These are phyloP conservation scores for Drosophila parthenogenetica DNA, from an alignment of 2,888 invertebrate species.

Conservation along the genomic window DNA sequence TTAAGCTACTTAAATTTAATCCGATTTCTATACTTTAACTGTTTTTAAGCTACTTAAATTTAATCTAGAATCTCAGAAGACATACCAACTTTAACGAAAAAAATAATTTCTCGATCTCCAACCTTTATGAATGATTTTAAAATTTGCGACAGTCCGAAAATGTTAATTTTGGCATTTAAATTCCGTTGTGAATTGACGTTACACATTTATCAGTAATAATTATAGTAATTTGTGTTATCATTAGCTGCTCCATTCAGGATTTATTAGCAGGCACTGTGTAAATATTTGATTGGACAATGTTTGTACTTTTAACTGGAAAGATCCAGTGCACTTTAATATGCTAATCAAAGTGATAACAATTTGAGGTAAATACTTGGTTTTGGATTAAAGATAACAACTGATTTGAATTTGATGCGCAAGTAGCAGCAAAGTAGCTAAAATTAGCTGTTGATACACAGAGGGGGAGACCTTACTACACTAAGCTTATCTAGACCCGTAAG, in stretches of 20 bases:
- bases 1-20: too few species aligned
- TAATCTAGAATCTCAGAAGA: too few species aligned
- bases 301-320: conserved; percentile 71
- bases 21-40: too few species aligned
- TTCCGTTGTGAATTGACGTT: conserved; percentile 59
- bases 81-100: not conserved
- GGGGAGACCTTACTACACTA: conserved; percentile 15
- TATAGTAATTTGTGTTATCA: conserved; percentile 20
- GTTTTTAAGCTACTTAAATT: too few species aligned
- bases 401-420: conserved; percentile 37
- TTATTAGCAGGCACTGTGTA: conserved; percentile 41
- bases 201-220: conserved; percentile 22
- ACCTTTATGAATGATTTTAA: conserved; percentile 23
- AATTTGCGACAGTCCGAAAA: not conserved
- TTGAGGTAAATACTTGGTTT: conserved; percentile 28
- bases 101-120: too few species aligned
- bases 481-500: conserved; percentile 30
- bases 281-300: conserved; percentile 44
- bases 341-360: conserved; percentile 46
- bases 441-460: conserved; percentile 28
- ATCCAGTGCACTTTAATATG: conserved; percentile 76
- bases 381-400: conserved; percentile 38
- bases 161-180: conserved; percentile 14
- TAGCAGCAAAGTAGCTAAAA: conserved; percentile 14
- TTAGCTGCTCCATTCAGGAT: conserved; percentile 8